Evolutionary conservation across 2,888 invertebrate species (phyloP).

Genomic region (Monopis laevigella): DNA sequence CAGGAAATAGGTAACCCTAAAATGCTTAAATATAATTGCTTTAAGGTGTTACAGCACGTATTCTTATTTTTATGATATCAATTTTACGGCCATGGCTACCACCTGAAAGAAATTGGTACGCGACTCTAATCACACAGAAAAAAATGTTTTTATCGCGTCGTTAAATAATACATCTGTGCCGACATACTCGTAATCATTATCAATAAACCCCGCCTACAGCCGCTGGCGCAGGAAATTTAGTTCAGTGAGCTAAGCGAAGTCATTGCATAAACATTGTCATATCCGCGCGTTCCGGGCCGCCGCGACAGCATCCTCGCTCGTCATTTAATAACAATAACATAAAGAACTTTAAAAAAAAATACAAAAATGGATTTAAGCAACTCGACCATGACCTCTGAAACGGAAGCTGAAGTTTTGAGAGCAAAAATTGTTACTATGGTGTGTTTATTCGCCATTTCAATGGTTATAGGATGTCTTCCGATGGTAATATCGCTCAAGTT

Average conservation of each 20-base stretch:
- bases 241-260: no score
- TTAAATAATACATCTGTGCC: slow-evolving; percentile 8
- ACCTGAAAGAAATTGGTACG: background rate
- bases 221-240: slow-evolving; percentile 12
- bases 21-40: no score
- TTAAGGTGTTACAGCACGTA: no score
- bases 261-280: no score
- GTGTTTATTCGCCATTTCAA: slow-evolving; percentile 78
- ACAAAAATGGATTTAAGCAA: slow-evolving; percentile 1
- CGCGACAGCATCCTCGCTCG: no score
- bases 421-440: slow-evolving; percentile 85
- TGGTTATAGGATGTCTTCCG: slow-evolving; percentile 79
- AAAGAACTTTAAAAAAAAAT: no score
- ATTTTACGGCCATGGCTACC: no score
- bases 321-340: no score
- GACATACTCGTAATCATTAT: background rate
- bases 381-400: slow-evolving; percentile 17
- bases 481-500: slow-evolving; percentile 74
- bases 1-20: no score
- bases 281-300: no score
- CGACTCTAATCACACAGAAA: background rate
- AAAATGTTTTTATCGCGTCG: slow-evolving; percentile 1
- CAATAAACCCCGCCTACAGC: slow-evolving; percentile 8
- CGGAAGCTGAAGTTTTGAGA: slow-evolving; percentile 54
- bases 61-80: no score